Base-by-base conservation (phyloP, 2,113 vertebrate genomes). In the Phyllostomus discolor region DNA sequence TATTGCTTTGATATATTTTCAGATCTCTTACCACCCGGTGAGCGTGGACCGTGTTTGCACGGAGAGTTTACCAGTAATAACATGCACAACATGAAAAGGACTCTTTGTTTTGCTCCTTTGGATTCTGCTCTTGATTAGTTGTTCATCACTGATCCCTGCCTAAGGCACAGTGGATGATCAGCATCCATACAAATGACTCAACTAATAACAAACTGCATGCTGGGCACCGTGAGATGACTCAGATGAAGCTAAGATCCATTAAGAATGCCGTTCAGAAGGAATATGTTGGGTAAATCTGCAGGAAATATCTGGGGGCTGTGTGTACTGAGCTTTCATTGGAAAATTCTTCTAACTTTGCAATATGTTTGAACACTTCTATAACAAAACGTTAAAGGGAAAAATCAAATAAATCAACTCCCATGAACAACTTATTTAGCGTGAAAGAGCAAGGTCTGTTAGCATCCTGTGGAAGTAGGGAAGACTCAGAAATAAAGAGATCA, bases 31-130 rank as follows among this genome's bases (percentile, higher is more conserved):
- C 38, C 5, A 57, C 38, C 16, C 52, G 24, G 24, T 75, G 33
- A 83, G 16, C 89, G 38, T 48, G 86, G 69, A 48, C 86, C 54
- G 6, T 26, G 7, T 52, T 52, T n/a, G 33, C 52, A 59, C 0
- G 12, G 57, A 76, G 12, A 57, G 8, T 67, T 93, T 69, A 33
- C 93, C 43, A 70, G 93, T 92, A 92, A 35, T 28, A 80, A 92
- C 91, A 78, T 2, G 90, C 15, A 64, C 50, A 17, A 35, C 14
- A 0, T 0, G 95, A 94, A 98, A 95, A 96, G 52, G 86, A n/a
- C 28, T 92, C 62, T 90, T 98, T 98, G 81, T 97, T 3, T 10
- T 80, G 48, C 66, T 94, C 76, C 76, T 66, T 73, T 90, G 93
- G 15, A 87, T 84, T 95, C 82, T 33, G 73, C 33, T 28, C 80